Base-by-base conservation (phyloP, 2,888 invertebrate species). In the Molanna angustata region DNA sequence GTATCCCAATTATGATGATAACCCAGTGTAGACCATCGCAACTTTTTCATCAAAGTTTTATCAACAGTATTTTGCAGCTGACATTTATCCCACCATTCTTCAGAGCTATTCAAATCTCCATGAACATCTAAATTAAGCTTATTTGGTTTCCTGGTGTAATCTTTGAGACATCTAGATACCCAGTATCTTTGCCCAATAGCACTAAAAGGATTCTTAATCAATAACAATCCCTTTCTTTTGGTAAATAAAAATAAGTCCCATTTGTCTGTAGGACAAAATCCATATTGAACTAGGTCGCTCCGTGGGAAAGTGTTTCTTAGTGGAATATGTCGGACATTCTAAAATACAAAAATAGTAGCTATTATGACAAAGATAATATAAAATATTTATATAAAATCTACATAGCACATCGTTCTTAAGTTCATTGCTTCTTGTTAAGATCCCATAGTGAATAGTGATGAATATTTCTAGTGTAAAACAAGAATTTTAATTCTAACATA, bases 1-100 rank as follows among this genome's bases (percentile, higher is more conserved):
- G 92, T 90, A 64, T 94, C 86, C 98, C 99, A 99, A 69, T 99
- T 86, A 71, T 99, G 96, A 72, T 99, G 98, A 68, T 96, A 97
- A 11, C 99, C 99, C 27, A 98, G 71, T 0, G 98, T 99, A 1
- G 89, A 84, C 99, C 99, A 99, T 62, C 98, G 76, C 62, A 99
- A 69, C 54, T 76, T 74, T 56, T 71, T 75, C 54, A 67, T 64
- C 61, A 76, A 55, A 60, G 66, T 62, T 64, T 69, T 64, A 69
- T 61, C 2, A 68, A 70, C 61, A 20, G 64, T 67, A 65, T 68
- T 72, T 72, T 65, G 64, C 66, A 14, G 17, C 2, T 74, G 69
- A 65, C 80, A 79, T 59, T 74, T 70, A 60, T 79, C 73, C 90
- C 90, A 84, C 89, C 86, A 82, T 60, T 82, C 73, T 64, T 77